Conservation (phyloP, 2,888 invertebrate genomes). For the Eilema depressum region DNA sequence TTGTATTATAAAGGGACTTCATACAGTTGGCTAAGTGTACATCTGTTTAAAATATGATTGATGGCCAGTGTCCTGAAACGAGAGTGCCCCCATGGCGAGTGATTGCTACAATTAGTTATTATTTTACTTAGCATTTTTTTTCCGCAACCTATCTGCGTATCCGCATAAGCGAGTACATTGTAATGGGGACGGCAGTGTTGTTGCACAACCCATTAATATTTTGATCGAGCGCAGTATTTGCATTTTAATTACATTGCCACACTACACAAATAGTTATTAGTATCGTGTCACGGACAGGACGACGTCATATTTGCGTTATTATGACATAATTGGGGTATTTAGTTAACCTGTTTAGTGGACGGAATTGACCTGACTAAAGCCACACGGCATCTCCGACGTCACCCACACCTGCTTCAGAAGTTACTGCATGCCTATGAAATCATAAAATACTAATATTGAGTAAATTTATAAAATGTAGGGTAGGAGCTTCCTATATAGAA, state of each 20-base stretch:
- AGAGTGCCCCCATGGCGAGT: too few relatives aligned
- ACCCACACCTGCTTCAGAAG: too few relatives aligned
- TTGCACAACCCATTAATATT: constrained; percentile 9
- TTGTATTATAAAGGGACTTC: not conserved
- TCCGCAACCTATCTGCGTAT: too few relatives aligned
- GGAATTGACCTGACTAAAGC: not conserved
- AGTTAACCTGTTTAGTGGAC: not conserved
- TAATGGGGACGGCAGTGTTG: not conserved
- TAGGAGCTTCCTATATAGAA: too few relatives aligned
- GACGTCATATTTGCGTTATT: not conserved
- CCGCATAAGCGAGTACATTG: not conserved
- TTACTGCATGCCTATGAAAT: too few relatives aligned
- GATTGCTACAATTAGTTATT: too few relatives aligned
- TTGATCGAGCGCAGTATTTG: constrained; percentile 14
- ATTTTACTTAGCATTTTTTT: too few relatives aligned
- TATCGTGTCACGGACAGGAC: not conserved
- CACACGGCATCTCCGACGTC: too few relatives aligned
- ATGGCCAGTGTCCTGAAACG: too few relatives aligned
- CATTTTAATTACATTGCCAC: constrained; percentile 14
- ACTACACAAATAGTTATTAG: not conserved
- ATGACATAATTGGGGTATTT: not conserved
- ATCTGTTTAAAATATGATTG: not conserved
- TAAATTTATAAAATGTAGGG: too few relatives aligned
- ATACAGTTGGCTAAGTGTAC: not conserved
- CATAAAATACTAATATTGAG: too few relatives aligned